These are phyloP conservation scores for Paragorgia papillata DNA, from an alignment of 92 coral and sea anemone genomes.

Conservation along the genomic window DNA sequence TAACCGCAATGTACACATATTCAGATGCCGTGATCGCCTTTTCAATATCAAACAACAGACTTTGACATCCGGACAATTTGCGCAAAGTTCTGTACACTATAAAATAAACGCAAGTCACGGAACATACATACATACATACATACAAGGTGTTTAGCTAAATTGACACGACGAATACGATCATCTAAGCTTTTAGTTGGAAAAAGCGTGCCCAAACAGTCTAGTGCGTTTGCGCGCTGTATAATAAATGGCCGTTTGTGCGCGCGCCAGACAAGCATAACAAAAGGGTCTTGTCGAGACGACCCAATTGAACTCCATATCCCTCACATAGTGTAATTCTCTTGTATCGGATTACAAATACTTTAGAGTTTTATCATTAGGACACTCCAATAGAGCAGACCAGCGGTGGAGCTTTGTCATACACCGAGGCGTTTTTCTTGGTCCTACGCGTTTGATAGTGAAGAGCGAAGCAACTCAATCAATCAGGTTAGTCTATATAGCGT, in stretches of 20 bases:
- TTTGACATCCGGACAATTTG: no score
- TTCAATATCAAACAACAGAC: no score
- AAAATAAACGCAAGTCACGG: no score
- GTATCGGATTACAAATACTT: constrained; percentile 40
- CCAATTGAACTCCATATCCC: constrained; percentile 22
- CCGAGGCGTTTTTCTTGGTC: constrained; percentile 37
- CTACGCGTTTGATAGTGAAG: constrained; percentile 31
- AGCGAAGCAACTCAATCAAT: constrained; percentile 39
- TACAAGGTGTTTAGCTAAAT: no score
- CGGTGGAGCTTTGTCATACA: constrained; percentile 29
- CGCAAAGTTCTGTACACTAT: no score
- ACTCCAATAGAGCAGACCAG: constrained; percentile 29
- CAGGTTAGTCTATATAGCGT: neutral
- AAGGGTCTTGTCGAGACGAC: constrained; percentile 43
- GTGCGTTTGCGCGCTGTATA: neutral
- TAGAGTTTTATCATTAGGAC: neutral
- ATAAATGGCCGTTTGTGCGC: constrained; percentile 43
- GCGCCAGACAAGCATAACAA: constrained; percentile 29
- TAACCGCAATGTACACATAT: no score
- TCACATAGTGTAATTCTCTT: neutral
- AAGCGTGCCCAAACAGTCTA: neutral
- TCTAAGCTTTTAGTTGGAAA: neutral
- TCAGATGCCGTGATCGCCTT: no score
- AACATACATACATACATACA: no score
- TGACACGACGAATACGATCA: no score